phyloP scores from a whole-genome alignment of 2,797 vertebrate species.

The Falco biarmicus region DNA sequence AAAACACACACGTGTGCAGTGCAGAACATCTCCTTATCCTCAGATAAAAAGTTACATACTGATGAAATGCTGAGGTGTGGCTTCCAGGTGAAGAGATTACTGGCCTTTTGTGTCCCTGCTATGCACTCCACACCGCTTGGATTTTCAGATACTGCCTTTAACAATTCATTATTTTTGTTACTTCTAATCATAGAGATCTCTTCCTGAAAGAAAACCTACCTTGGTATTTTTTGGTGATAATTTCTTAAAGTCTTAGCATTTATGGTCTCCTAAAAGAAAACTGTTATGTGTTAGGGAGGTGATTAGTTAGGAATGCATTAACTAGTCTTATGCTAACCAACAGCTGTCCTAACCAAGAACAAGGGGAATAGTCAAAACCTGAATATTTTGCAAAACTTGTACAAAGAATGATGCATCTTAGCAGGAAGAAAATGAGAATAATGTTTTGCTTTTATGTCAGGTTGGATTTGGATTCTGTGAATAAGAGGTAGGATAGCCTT shows the following conservation, averaged over 20 bases:
- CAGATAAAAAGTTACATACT: neutral
- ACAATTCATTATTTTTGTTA: neutral
- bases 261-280: neutral
- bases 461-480: neutral
- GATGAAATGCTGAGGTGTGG: neutral
- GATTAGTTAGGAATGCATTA: neutral
- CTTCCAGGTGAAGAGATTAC: neutral
- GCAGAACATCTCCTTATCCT: neutral
- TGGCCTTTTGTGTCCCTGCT: neutral
- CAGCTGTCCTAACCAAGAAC: neutral
- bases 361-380: neutral
- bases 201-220: neutral
- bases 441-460: neutral
- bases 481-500: neutral
- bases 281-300: accelerated
- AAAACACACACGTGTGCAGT: accelerated
- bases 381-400: neutral
- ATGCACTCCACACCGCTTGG: neutral
- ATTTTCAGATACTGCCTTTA: neutral
- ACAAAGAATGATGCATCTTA: neutral
- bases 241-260: neutral
- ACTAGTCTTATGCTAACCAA: neutral
- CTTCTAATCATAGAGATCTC: neutral
- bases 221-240: neutral
- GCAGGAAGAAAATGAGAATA: neutral